phyloP scores from a whole-genome alignment of 2,797 vertebrate species.

The Hydrocynus forskahlii region DNA sequence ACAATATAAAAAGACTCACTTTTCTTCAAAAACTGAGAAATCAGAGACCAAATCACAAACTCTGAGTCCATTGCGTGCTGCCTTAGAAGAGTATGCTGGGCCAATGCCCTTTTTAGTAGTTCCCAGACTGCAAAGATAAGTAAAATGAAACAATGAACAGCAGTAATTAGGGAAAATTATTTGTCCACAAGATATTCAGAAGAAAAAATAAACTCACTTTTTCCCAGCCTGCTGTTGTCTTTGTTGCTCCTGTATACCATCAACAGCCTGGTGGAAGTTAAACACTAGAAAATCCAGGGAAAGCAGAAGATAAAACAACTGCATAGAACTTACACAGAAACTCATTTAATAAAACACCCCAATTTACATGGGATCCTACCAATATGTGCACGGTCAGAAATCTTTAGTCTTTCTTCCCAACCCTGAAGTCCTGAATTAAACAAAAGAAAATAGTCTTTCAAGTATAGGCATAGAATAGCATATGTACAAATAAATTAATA shows the following conservation, averaged over 20 bases:
- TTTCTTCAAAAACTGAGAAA: constrained; percentile 81
- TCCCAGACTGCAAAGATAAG: constrained; percentile 73
- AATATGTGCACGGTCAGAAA: constrained; percentile 85
- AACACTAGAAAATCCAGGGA: constrained; percentile 72
- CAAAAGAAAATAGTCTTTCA: constrained; percentile 3
- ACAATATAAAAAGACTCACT: constrained; percentile 70
- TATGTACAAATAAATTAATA: neutral
- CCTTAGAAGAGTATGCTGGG: constrained; percentile 85
- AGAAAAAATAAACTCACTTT: constrained; percentile 70
- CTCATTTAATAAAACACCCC: neutral
- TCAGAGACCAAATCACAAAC: constrained; percentile 83
- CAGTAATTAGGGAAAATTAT: neutral
- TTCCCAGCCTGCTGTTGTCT: constrained; percentile 83
- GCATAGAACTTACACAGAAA: neutral
- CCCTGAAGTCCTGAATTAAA: constrained; percentile 76
- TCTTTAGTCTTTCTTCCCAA: constrained; percentile 83
- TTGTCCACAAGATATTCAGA: neutral
- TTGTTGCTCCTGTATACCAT: constrained; percentile 84
- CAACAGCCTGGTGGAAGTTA: constrained; percentile 85
- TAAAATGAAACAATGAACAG: neutral
- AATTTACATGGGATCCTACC: constrained; percentile 64
- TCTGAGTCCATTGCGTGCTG: constrained; percentile 81
- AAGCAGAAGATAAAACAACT: neutral
- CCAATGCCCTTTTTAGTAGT: constrained; percentile 87
- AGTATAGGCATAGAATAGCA: neutral